These are phyloP conservation scores for Heterochromis multidens DNA, from an alignment of 2,113 vertebrate genomes.

Conservation along the genomic window DNA sequence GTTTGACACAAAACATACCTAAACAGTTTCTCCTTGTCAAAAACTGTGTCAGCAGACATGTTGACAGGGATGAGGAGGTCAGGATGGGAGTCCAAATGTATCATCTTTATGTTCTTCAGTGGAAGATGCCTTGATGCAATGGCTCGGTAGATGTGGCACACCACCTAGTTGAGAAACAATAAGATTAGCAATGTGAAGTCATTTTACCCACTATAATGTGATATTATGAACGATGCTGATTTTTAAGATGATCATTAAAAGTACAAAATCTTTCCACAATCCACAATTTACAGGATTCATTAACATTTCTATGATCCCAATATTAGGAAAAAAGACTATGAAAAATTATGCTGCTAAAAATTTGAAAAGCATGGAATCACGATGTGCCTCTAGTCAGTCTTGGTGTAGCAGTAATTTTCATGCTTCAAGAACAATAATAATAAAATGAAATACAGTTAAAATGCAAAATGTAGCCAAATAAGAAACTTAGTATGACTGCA, in stretches of 20 bases:
- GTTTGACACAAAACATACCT: slow-evolving; percentile 69
- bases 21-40: slow-evolving; percentile 90
- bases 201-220: not conserved
- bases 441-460: rapidly evolving
- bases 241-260: not conserved
- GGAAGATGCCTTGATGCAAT: slow-evolving; percentile 94
- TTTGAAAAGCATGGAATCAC: not conserved
- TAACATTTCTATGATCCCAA: not conserved
- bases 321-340: too few relatives aligned
- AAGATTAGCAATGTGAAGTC: not conserved
- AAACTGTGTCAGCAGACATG: slow-evolving; percentile 92
- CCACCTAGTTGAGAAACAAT: slow-evolving; percentile 75
- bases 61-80: slow-evolving; percentile 97
- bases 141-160: slow-evolving; percentile 90
- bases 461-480: rapidly evolving
- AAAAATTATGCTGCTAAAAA: not conserved
- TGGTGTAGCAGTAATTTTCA: rapidly evolving
- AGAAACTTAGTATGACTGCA: not conserved
- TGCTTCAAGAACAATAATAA: not conserved
- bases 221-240: not conserved
- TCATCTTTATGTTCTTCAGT: slow-evolving; percentile 80
- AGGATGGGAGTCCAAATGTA: slow-evolving; percentile 96
- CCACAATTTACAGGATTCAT: not conserved
- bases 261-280: not conserved
- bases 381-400: not conserved